These are phyloP conservation scores for Bolinopsis microptera DNA, from an alignment of 37 sponge, comb jelly and placozoan genomes.

Conservation along the genomic window DNA sequence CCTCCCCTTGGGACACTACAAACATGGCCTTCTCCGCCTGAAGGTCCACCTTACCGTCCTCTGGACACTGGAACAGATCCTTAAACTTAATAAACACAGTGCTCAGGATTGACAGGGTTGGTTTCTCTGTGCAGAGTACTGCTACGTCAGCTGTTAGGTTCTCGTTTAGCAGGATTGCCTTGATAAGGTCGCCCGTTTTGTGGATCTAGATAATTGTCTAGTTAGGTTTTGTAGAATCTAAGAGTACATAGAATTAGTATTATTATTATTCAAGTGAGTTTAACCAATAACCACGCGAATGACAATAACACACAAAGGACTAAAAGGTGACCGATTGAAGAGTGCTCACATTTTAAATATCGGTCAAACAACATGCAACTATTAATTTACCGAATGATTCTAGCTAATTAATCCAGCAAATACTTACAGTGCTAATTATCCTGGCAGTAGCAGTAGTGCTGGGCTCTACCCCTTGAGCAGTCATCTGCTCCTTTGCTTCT, in stretches of 20 bases:
- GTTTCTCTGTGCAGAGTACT: slow-evolving; percentile 54
- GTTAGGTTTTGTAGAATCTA: too few relatives aligned
- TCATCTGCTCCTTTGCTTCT: slow-evolving; percentile 48
- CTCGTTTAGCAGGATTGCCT: slow-evolving; percentile 30
- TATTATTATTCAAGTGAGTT: too few relatives aligned
- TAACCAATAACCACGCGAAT: too few relatives aligned
- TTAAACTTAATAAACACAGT: slow-evolving; percentile 39
- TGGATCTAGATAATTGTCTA: slow-evolving; percentile 22
- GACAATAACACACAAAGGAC: too few relatives aligned
- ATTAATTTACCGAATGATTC: too few relatives aligned
- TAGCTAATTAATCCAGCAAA: too few relatives aligned
- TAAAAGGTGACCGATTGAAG: too few relatives aligned
- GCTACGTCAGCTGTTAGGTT: slow-evolving; percentile 37
- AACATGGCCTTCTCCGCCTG: not conserved
- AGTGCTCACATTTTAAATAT: too few relatives aligned
- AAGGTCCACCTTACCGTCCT: not conserved
- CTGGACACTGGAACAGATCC: not conserved
- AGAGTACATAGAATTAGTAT: too few relatives aligned
- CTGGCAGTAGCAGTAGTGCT: not conserved
- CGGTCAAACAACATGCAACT: too few relatives aligned
- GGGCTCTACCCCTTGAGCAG: not conserved
- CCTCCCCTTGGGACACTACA: not conserved
- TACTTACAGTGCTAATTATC: slow-evolving; percentile 32
- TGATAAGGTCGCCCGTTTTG: slow-evolving; percentile 33
- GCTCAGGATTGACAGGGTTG: slow-evolving; percentile 28